phyloP scores from a whole-genome alignment of 2,888 invertebrate genomes.

The Teleiodes luculella region DNA sequence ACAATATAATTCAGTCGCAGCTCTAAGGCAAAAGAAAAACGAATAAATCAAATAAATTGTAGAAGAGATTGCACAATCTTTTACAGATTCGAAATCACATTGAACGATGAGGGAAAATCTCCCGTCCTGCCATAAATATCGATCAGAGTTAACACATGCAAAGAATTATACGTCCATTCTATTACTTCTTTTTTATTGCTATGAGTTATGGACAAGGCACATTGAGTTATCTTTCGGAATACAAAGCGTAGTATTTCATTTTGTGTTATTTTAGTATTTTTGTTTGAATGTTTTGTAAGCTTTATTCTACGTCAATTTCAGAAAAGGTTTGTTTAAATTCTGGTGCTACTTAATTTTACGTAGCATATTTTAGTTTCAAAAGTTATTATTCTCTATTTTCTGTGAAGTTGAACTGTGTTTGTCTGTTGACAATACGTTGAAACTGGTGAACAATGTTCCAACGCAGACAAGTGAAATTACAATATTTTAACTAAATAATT shows the following conservation, averaged over 20 bases:
- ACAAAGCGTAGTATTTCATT: slow-evolving; percentile 9
- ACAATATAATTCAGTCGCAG: background rate
- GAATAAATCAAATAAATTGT: background rate
- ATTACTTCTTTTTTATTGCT: slow-evolving; percentile 24
- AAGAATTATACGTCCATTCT: slow-evolving; percentile 23
- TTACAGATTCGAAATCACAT: background rate
- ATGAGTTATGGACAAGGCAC: slow-evolving; percentile 25
- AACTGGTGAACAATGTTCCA: no score
- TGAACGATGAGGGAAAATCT: background rate
- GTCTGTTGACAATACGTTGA: no score
- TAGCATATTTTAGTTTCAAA: no score
- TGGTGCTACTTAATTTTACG: no score
- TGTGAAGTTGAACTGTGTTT: no score
- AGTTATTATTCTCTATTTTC: no score
- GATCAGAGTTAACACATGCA: slow-evolving; percentile 20
- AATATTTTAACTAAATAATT: no score
- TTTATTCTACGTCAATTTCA: background rate
- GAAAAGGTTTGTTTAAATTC: no score
- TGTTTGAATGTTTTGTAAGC: no score
- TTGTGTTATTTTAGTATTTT: slow-evolving; percentile 8
- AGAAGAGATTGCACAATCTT: background rate
- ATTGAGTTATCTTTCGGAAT: slow-evolving; percentile 24
- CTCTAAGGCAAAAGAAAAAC: background rate
- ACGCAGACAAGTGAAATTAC: no score
- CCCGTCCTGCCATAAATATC: slow-evolving; percentile 4